Evolutionary conservation across 2,113 vertebrate species (phyloP).

Genomic region (Halichoerus grypus): DNA sequence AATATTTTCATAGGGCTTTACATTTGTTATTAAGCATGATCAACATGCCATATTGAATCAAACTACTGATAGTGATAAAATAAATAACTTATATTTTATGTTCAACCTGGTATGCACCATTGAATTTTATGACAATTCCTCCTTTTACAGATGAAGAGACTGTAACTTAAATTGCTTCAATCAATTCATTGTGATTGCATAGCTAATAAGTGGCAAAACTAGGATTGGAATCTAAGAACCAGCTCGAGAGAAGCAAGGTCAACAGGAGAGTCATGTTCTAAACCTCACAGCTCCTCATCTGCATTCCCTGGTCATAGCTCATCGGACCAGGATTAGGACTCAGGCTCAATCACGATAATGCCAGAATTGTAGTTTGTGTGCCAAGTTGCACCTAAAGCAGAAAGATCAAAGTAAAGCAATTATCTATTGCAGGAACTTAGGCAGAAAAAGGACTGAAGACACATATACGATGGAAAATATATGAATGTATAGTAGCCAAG

Average conservation of each 20-base stretch:
- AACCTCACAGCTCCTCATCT: not conserved
- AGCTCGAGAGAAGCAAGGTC: not conserved
- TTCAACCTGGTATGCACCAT: not conserved
- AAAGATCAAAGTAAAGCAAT: not conserved
- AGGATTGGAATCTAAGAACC: not conserved
- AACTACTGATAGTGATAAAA: not conserved
- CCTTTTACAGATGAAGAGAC: not conserved
- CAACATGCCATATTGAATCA: not conserved
- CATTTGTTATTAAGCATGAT: not conserved
- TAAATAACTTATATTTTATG: not conserved
- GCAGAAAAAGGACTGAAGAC: not conserved
- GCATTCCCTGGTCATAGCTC: not conserved
- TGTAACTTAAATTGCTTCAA: not conserved
- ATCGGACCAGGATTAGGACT: not conserved
- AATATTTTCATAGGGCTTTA: not conserved
- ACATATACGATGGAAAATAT: not conserved
- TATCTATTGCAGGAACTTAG: not conserved
- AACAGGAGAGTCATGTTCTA: not conserved
- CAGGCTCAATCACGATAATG: not conserved
- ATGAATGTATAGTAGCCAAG: not conserved
- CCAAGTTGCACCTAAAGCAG: not conserved
- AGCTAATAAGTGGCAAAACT: not conserved
- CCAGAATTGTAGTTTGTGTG: not conserved
- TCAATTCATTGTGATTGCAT: not conserved
- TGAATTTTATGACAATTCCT: not conserved